These are phyloP conservation scores for Cladopsammia gracilis DNA, from an alignment of 64 coral and sea anemone genomes.

Conservation along the genomic window DNA sequence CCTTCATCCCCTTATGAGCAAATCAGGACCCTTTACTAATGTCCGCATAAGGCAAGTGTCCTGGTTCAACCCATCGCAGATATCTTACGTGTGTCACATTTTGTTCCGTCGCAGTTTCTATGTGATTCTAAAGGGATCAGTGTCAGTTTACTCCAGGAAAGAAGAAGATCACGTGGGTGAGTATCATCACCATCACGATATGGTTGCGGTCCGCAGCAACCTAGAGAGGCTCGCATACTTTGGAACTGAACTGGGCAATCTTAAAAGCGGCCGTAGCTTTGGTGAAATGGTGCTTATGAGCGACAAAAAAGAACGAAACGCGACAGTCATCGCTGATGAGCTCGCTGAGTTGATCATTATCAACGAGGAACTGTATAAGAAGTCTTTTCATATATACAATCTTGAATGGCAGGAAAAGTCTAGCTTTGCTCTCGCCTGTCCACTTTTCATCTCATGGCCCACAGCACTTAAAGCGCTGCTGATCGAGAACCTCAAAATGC, in stretches of 20 bases:
- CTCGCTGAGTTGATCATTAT: conserved; percentile 71
- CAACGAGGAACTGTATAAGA: conserved; percentile 66
- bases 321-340: conserved; percentile 86
- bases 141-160: conserved; percentile 83
- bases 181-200: conserved; percentile 34
- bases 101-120: conserved; percentile 68
- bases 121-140: conserved; percentile 88
- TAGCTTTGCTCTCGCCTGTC: conserved; percentile 70
- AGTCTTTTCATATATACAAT: conserved; percentile 61
- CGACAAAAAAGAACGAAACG: conserved; percentile 81
- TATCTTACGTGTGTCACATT: too few species aligned
- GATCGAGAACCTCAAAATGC: conserved; percentile 80
- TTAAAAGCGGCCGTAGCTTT: conserved; percentile 80
- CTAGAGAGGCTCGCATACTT: conserved; percentile 81
- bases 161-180: conserved; percentile 68
- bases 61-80: too few species aligned
- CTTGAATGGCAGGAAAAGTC: conserved; percentile 81
- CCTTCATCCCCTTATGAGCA: too few species aligned
- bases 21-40: too few species aligned
- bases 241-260: conserved; percentile 73
- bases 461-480: conserved; percentile 69
- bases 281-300: conserved; percentile 79
- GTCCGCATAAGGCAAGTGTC: too few species aligned
- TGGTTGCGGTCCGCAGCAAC: conserved; percentile 34
- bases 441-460: conserved; percentile 78